Base-by-base conservation (phyloP, 23 tunicate species). In the Halocynthia roretzi region DNA sequence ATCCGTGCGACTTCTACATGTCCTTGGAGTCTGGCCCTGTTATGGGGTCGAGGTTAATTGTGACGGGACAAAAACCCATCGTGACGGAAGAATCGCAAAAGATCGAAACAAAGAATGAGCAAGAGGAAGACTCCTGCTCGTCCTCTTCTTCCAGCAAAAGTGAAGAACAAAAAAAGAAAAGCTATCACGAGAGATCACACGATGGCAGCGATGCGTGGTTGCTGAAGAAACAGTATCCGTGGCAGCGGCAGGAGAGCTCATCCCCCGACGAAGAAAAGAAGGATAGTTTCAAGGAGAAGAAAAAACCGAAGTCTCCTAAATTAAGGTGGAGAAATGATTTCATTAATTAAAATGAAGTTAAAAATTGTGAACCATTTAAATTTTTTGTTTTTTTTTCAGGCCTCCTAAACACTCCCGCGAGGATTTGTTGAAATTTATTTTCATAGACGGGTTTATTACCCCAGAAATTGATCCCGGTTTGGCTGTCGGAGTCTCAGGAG, bases 391-490 rank as follows among this genome's bases (percentile, higher is more conserved):
- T 55, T 0, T 21, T 61, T 23, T 49, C 50, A 68, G 71, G 64
- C 10, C 78, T 0, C 68, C 84, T 0, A 5, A 63, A 0, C 50
- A 23, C 15, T 40, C 17, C 54, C 54, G 53, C 10, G 57, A 71
- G 44, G 20, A 44, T 61, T 68, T 58, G 17, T 82, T 76, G 77
- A 62, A 77, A 53, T 76, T 76, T 7, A 66, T 68, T 6, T 84
- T 89, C 67, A 70, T 53, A 5, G 89, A 89, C 62, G 96, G 96
- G 11, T 89, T 84, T 52, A 84, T 89, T 10, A 57, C 72, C 23
- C 82, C 96, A 14, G 83, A 63, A 7, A 53, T 51, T 9, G 84
- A 84, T 22, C 70, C 82, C 20, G 77, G 49, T 53, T 85, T 89
- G 6, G 96, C 65, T 23, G 62, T 89, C 14, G 96, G 89, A 0